A percentile compares a stretch with the other conserved stretches of the same genome.
These are phyloP conservation scores for Tetranychus piercei DNA, from an alignment of 2,888 invertebrate species.

Conservation along the genomic window DNA sequence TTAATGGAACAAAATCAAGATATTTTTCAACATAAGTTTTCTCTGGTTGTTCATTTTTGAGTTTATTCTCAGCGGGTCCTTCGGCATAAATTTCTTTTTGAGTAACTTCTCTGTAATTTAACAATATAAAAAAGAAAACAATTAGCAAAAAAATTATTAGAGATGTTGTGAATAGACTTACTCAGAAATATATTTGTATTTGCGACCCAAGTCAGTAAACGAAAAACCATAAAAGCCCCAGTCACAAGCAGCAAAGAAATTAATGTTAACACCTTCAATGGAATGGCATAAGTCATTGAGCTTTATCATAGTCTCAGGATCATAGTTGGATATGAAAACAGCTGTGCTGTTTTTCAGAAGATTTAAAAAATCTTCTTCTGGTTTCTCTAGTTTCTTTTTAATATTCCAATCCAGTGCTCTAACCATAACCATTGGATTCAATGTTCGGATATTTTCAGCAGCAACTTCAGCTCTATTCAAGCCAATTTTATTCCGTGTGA, in stretches of 20 bases:
- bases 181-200: slow-evolving; percentile 49
- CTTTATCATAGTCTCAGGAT: slow-evolving; percentile 18
- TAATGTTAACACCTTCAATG: slow-evolving; percentile 12
- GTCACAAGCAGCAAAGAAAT: slow-evolving; percentile 24
- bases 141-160: background rate
- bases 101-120: slow-evolving; percentile 11
- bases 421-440: slow-evolving; percentile 86
- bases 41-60: slow-evolving; percentile 11
- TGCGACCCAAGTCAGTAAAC: slow-evolving; percentile 68
- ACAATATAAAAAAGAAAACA: slow-evolving; percentile 9
- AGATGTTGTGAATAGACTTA: slow-evolving; percentile 36
- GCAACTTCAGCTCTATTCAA: slow-evolving; percentile 72
- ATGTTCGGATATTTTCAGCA: slow-evolving; percentile 50
- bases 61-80: slow-evolving; percentile 11
- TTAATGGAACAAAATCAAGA: slow-evolving; percentile 44
- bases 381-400: slow-evolving; percentile 9
- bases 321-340: slow-evolving; percentile 22
- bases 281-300: slow-evolving; percentile 22
- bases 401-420: slow-evolving; percentile 29
- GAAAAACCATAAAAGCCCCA: slow-evolving; percentile 83
- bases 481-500: slow-evolving; percentile 50
- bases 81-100: slow-evolving; percentile 6
- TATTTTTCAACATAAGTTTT: slow-evolving; percentile 29
- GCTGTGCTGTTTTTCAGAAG: slow-evolving; percentile 14
- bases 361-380: background rate